A percentile compares a stretch with the other conserved stretches of the same genome.
Conservation (phyloP, 2,888 invertebrate genomes). For the Chironomus tentans region DNA sequence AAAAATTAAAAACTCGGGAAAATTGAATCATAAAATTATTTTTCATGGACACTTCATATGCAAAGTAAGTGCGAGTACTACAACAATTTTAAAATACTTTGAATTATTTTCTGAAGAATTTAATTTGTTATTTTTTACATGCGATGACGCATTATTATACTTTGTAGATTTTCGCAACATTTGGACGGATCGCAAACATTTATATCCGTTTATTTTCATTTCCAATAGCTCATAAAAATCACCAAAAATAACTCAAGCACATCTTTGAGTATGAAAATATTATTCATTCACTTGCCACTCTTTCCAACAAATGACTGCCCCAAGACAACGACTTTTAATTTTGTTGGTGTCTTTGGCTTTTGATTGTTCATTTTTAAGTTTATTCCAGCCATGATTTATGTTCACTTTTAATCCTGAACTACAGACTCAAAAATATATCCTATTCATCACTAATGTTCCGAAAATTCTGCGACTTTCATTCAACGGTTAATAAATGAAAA, state of each 20-base stretch:
- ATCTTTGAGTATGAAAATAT: not conserved
- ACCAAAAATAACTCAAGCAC: not conserved
- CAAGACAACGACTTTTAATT: slow-evolving; percentile 65
- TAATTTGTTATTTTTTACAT: too few species aligned
- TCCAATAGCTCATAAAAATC: too few species aligned
- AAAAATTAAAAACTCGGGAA: too few species aligned
- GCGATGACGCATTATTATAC: too few species aligned
- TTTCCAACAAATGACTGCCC: slow-evolving; percentile 77
- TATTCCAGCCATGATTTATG: not conserved
- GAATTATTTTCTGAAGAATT: too few species aligned
- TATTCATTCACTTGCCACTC: slow-evolving; percentile 51
- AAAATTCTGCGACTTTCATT: not conserved
- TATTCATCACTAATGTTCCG: not conserved
- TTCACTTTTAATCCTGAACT: not conserved
- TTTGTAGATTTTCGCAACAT: too few species aligned
- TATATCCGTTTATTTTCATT: too few species aligned
- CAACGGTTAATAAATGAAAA: not conserved
- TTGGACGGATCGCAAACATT: too few species aligned
- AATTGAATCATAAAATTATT: too few species aligned
- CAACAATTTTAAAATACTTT: too few species aligned
- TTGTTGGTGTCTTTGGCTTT: slow-evolving; percentile 44
- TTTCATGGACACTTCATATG: too few species aligned
- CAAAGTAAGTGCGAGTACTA: too few species aligned
- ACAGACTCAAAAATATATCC: not conserved
- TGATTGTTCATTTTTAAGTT: not conserved